Evolutionary conservation across 2,888 invertebrate species (phyloP), one percentile per base, ranked within the genome.

Genomic region (Pristionchus mayeri): DNA sequence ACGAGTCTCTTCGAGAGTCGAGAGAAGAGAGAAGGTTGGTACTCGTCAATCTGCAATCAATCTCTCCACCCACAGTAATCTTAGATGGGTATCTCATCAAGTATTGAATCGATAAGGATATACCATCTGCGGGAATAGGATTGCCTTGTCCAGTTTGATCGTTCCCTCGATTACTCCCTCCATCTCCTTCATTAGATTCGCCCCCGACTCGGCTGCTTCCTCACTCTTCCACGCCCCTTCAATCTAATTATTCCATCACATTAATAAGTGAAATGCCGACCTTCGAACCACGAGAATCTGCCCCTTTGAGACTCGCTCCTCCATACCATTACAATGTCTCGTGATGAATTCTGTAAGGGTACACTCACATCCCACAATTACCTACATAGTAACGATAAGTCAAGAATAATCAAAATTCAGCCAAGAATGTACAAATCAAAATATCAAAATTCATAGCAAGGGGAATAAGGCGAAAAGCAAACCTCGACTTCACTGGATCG

Each of bases 311-410:
- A 87, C 78, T 91, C 92, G 30, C 88, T 37, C 52, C 92, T 88
- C 91, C 92, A 91, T 48, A 92, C 78, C 27, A 92, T 88, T 80
- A 92, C 78, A 9, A 92, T 63, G 85, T 90, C 90, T 13, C 89
- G 86, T 78, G 83, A 60, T 2, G 48, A 57, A 37, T 82, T 54
- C 85, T 86, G 84, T 78, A 81, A 37, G 54, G 11, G 11, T 78
- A n/a, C n/a, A n/a, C n/a, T n/a, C n/a, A n/a, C n/a, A n/a, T n/a
- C n/a, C n/a, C n/a, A n/a, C n/a, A n/a, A n/a, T n/a, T n/a, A n/a
- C n/a, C n/a, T n/a, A n/a, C n/a, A n/a, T n/a, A n/a, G n/a, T n/a
- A n/a, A n/a, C n/a, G n/a, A n/a, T n/a, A n/a, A n/a, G n/a, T n/a
- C n/a, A n/a, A n/a, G n/a, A n/a, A n/a, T n/a, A n/a, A n/a, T n/a